phyloP scores from a whole-genome alignment of 2,113 vertebrate genomes.

The Hiodon tergisus region DNA sequence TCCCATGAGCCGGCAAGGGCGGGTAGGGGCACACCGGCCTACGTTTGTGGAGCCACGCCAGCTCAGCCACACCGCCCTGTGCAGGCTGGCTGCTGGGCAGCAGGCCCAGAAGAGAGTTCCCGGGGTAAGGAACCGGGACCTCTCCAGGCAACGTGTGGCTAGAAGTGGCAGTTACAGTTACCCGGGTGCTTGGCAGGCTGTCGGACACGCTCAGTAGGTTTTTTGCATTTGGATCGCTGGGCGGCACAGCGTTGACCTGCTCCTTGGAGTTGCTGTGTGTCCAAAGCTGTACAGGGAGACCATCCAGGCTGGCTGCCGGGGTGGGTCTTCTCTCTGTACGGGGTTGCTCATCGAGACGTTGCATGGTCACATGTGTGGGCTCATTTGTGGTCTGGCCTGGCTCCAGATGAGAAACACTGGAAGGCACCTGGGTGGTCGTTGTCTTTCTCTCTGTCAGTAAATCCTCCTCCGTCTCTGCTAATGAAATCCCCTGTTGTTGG shows the following conservation, averaged over 20 bases:
- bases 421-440: background rate
- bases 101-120: background rate
- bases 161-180: background rate
- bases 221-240: background rate
- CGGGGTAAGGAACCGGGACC: background rate
- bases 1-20: conserved; percentile 52
- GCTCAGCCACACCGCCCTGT: background rate
- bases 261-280: background rate
- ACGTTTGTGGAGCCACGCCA: conserved; percentile 14
- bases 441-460: conserved; percentile 4
- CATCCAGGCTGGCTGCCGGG: background rate
- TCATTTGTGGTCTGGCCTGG: background rate
- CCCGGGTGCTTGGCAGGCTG: background rate
- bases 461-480: background rate
- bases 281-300: background rate
- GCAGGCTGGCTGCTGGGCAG: background rate
- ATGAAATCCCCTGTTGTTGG: background rate
- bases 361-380: conserved; percentile 10
- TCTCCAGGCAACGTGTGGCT: background rate
- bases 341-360: background rate
- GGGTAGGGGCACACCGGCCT: conserved; percentile 48
- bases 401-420: background rate
- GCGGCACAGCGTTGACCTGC: background rate
- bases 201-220: background rate
- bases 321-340: background rate